Percentiles rank a stretch among this genome's conserved stretches.
Conservation (phyloP, 64 coral and sea anemone species). For the Porites lutea region DNA sequence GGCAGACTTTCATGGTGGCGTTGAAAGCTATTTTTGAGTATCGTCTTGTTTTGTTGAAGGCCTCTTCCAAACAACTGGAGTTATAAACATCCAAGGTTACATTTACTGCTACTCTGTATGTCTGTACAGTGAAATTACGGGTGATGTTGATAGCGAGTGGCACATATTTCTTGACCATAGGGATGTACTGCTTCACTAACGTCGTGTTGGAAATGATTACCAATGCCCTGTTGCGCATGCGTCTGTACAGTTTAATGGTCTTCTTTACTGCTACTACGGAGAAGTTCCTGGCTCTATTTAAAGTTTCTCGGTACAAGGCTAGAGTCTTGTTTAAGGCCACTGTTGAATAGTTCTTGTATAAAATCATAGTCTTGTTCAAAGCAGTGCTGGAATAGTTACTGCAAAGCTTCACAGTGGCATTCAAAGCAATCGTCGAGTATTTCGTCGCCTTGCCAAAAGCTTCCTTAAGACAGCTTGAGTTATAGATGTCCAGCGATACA, state of each 20-base stretch:
- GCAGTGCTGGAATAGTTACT: conserved; percentile 28
- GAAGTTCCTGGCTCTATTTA: conserved; percentile 37
- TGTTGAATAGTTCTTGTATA: conserved; percentile 36
- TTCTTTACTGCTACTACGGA: conserved; percentile 15
- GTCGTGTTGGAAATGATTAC: conserved; percentile 55
- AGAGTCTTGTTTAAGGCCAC: conserved; percentile 60
- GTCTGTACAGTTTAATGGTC: conserved; percentile 49
- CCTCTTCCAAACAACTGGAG: conserved; percentile 56
- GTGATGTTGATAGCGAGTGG: conserved; percentile 37
- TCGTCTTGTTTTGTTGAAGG: conserved; percentile 46
- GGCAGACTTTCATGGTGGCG: conserved; percentile 56
- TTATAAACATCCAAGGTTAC: conserved; percentile 80
- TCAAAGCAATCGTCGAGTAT: conserved; percentile 38
- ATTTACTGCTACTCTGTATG: conserved; percentile 30
- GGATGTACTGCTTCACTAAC: conserved; percentile 43
- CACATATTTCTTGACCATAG: conserved; percentile 36
- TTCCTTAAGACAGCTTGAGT: conserved; percentile 57
- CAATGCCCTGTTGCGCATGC: conserved; percentile 50
- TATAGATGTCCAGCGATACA: conserved; percentile 69
- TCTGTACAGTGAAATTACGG: conserved; percentile 65
- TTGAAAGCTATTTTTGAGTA: conserved; percentile 42
- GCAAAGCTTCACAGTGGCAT: conserved; percentile 68
- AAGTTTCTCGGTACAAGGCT: conserved; percentile 3
- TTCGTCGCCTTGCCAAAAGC: conserved; percentile 54
- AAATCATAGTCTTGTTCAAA: conserved; percentile 53